Evolutionary conservation across 1,140 invertebrate species (phyloP), one percentile per base, ranked within the genome.

Genomic region (Choristoneura fumiferana): DNA sequence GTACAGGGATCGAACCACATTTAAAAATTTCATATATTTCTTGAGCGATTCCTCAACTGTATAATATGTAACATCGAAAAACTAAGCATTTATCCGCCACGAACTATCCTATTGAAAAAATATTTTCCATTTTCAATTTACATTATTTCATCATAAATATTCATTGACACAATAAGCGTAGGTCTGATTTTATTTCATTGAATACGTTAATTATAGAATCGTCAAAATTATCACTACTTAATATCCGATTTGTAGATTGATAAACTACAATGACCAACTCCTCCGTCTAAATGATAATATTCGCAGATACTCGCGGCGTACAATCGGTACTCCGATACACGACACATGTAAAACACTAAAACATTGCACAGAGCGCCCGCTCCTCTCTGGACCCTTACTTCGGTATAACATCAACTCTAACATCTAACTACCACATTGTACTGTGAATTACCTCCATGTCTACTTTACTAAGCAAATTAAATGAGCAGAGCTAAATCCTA

Each of bases 21-120:
- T 49, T 29, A 29, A 49, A 37, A 49, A 49, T 22, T 49, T 49
- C 18, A 49, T 49, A 49, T 49, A 49, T 49, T 14, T 53, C 39
- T 38, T 9, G 29, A 57, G 58, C 43, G 34, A 82, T 86, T 84
- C 83, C 83, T 78, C 83, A 66, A 86, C 80, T 86, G 83, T 83
- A 82, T 80, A 82, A 58, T 67, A 71, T 64, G 52, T 63, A 62
- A 62, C 62, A 65, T 52, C 64, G 67, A 70, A 71, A 73, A 70
- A 76, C 73, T 79, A 81, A 78, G 70, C 71, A 68, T 82, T 76
- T 73, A 74, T 69, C 66, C 70, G 69, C 69, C 69, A 73, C 67
- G 61, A 65, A 67, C 69, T 78, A 78, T 60, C 37, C 49, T 54
- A 76, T 74, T 78, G 78, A 78, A 83, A 82, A 82, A 78, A 81